Evolutionary conservation across 2,888 invertebrate species (phyloP).

Genomic region (Ischnura elegans): DNA sequence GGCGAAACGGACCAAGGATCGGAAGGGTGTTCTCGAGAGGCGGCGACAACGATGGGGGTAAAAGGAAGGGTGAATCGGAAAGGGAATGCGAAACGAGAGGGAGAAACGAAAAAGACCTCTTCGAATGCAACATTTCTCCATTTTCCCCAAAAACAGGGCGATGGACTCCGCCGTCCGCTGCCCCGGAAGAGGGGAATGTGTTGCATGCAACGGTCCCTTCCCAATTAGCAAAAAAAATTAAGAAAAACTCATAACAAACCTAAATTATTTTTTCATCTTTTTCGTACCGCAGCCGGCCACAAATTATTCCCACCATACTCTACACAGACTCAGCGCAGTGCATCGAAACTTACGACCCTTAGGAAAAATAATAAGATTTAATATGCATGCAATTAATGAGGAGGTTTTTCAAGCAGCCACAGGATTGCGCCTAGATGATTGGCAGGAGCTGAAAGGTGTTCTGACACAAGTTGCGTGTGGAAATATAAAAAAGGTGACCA

Average conservation of each 20-base stretch:
- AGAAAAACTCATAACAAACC: neutral
- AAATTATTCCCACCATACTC: neutral
- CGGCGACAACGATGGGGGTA: neutral
- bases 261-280: neutral
- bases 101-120: neutral
- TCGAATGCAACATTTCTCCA: neutral
- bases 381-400: neutral
- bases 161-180: neutral
- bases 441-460: too few species aligned
- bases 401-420: too few species aligned
- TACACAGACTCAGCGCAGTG: neutral
- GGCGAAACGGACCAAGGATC: neutral
- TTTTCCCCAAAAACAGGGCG: neutral
- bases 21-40: neutral
- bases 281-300: too few species aligned
- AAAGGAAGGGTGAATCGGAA: neutral
- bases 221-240: conserved; percentile 6
- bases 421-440: too few species aligned
- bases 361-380: neutral
- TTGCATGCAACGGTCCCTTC: neutral
- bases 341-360: neutral
- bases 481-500: too few species aligned
- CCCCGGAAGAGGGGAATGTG: neutral
- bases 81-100: neutral
- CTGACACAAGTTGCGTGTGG: too few species aligned